Evolutionary conservation across 2,888 invertebrate species (phyloP).

Genomic region (Cremastobaeus sp.): DNA sequence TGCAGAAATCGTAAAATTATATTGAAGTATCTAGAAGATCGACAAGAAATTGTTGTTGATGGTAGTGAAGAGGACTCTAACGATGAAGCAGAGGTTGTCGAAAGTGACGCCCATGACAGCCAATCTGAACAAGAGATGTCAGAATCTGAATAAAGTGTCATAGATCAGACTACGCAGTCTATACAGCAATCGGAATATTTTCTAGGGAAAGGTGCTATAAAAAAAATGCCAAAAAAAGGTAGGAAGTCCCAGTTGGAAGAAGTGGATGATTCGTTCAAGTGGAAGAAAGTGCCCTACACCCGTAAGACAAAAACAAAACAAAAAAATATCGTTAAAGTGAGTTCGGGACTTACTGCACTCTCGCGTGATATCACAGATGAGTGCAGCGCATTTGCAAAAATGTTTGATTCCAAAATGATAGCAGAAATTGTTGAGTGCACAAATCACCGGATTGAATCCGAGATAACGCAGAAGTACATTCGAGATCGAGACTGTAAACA

Average conservation of each 20-base stretch:
- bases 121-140: constrained; percentile 12
- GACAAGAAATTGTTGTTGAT: too few relatives aligned
- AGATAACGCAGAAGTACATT: constrained; percentile 28
- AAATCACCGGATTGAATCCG: constrained; percentile 57
- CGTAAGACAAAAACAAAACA: constrained; percentile 7
- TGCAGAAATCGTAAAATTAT: too few relatives aligned
- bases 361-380: constrained; percentile 25
- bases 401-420: constrained; percentile 36
- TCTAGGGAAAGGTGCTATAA: too few relatives aligned
- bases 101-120: constrained; percentile 3
- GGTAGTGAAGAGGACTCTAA: constrained; percentile 10
- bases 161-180: too few relatives aligned
- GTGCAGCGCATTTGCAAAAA: constrained; percentile 30
- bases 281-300: constrained; percentile 2
- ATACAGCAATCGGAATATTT: too few relatives aligned
- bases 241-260: too few relatives aligned
- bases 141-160: constrained; percentile 5
- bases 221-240: too few relatives aligned
- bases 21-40: too few relatives aligned
- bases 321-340: constrained; percentile 11
- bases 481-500: constrained; percentile 45
- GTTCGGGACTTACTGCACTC: constrained; percentile 1
- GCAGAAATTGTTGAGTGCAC: constrained; percentile 47
- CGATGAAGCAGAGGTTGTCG: constrained; percentile 16
- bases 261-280: too few relatives aligned